Evolutionary conservation across 2,888 invertebrate genomes (phyloP).

Genomic region (Plemyria rubiginata): DNA sequence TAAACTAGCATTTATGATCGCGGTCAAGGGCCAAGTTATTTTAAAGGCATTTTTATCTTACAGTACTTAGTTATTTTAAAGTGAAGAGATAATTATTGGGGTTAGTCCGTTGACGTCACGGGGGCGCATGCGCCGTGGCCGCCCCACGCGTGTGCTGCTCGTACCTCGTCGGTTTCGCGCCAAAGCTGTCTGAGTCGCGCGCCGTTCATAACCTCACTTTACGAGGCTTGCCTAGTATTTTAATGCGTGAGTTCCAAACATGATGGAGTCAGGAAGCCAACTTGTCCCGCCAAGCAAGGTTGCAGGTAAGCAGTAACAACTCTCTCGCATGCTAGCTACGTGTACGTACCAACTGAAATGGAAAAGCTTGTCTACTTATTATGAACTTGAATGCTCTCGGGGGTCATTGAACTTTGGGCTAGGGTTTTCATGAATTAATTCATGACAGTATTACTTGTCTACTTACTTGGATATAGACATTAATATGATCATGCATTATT

Average conservation of each 20-base stretch:
- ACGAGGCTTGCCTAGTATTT: slow-evolving; percentile 38
- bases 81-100: slow-evolving; percentile 50
- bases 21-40: too few species aligned
- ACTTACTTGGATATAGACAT: neutral
- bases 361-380: slow-evolving; percentile 6
- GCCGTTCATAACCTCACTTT: slow-evolving; percentile 69
- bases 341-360: neutral
- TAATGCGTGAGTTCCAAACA: slow-evolving; percentile 38
- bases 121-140: slow-evolving; percentile 71
- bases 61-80: slow-evolving; percentile 40
- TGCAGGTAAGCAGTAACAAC: slow-evolving; percentile 62
- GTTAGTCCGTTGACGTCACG: slow-evolving; percentile 69
- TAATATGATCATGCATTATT: slow-evolving; percentile 12
- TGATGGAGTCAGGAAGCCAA: slow-evolving; percentile 63
- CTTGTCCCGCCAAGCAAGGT: slow-evolving; percentile 51
- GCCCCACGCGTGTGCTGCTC: slow-evolving; percentile 61
- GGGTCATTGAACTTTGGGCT: slow-evolving; percentile 40
- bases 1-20: too few species aligned
- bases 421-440: slow-evolving; percentile 15
- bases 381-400: slow-evolving; percentile 23
- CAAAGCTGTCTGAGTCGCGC: slow-evolving; percentile 72
- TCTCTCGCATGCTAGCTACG: neutral
- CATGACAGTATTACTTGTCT: slow-evolving; percentile 1
- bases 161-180: slow-evolving; percentile 70
- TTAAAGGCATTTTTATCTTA: slow-evolving; percentile 18